Percentiles rank a stretch among this genome's conserved stretches.
Conservation (phyloP, 2,113 vertebrate genomes). For the Rhabdomys dilectus region DNA sequence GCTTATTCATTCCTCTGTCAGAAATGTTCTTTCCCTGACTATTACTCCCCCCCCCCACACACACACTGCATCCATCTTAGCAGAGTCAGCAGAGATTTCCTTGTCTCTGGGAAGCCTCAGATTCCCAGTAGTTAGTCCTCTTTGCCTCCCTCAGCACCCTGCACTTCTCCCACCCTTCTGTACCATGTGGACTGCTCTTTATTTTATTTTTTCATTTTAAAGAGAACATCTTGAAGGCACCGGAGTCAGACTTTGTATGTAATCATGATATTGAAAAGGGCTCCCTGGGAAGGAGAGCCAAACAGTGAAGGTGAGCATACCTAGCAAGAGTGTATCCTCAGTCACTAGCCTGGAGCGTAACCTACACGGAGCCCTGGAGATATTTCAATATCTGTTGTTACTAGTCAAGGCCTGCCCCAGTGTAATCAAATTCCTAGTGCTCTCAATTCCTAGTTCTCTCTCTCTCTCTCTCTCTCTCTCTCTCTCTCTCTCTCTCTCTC, state of each 20-base stretch:
- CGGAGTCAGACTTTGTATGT: not conserved
- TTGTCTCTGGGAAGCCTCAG: not conserved
- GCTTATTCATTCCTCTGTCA: not conserved
- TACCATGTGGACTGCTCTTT: not conserved
- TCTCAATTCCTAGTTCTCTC: not conserved
- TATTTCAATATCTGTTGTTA: not conserved
- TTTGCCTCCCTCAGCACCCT: fast-evolving
- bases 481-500: not conserved
- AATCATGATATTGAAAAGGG: not conserved
- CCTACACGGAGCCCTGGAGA: not conserved
- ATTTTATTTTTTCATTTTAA: not conserved
- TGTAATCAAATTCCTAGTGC: not conserved
- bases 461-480: not conserved
- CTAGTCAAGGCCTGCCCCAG: not conserved
- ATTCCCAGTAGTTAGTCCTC: not conserved
- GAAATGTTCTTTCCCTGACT: not conserved
- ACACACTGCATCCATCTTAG: not conserved
- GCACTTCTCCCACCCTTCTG: not conserved
- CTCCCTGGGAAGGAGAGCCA: not conserved
- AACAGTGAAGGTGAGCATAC: not conserved
- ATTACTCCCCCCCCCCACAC: too few species aligned
- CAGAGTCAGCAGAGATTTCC: not conserved
- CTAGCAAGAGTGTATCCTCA: not conserved
- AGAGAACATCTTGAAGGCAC: not conserved
- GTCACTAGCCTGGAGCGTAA: not conserved